Evolutionary conservation across 1,140 invertebrate genomes (phyloP), one percentile per base, ranked within the genome.

Genomic region (Tribolium madens): DNA sequence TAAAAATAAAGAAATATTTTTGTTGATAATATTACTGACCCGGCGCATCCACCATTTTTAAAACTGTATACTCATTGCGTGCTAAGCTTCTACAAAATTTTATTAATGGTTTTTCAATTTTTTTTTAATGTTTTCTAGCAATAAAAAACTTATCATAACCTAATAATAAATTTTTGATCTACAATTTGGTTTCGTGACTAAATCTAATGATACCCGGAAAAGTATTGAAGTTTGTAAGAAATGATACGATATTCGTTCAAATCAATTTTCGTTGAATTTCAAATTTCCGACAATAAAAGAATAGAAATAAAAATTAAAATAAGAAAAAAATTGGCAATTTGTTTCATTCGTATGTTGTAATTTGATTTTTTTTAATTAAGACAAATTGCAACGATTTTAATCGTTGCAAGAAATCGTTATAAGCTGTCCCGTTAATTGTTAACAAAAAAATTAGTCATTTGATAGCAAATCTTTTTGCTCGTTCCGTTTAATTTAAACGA

Each of bases 391-490:
- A 42, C 10, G 36, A 2, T 42, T 53, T 53, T 17, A 17, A 14
- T 53, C 0, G 52, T 26, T n/a, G 52, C 5, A 12, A 57, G 52
- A 21, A 57, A 57, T 57, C 52, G 52, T 26, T 57, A 9, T 1
- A 57, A 21, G 3, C 1, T 21, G 14, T 21, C 52, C 10, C 17
- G 52, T n/a, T 3, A 57, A 17, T 57, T 21, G 3, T 17, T 57
- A 57, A 57, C 21, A 57, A 57, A 57, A 57, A 26, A 57, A 26
- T 57, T 57, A 64, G 26, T 33, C 57, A 13, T 13, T 64, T 42
- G 10, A 2, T 0, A 33, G 7, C 9, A 10, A 42, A 42, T 42
- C 6, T 33, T 21, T 57, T n/a, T 26, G 21, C 12, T 64, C n/a
- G n/a, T 6, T 64, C 14, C n/a, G 13, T 64, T 33, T 64, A 31